Evolutionary conservation across 2,797 vertebrate species (phyloP), one percentile per base, ranked within the genome.

Genomic region (Paguma larvata): DNA sequence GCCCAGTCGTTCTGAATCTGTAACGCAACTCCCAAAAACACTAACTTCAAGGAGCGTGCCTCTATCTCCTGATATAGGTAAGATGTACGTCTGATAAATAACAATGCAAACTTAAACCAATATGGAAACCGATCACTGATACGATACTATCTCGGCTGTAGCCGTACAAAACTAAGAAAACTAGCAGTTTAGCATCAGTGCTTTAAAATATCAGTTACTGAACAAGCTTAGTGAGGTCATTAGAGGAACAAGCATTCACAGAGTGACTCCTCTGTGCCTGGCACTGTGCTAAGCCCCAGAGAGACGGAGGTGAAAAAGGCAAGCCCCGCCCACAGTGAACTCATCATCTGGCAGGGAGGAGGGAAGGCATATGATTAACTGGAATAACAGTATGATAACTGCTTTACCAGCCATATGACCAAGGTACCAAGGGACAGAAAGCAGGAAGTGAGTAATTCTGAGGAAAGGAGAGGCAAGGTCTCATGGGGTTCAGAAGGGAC

Each of bases 371-470:
- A 16, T 70, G 89, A 91, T 59, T 65, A 19, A 27, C 32, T 46
- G 59, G 51, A 93, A 77, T 59, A 59, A 53, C 77, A 86, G 30
- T 27, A 46, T 72, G 68, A 65, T 48, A 84, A 44, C 59, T 73
- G 65, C 41, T 90, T 85, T 70, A 53, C 77, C 68, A 70, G 67
- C 0, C 0, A 38, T 7, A 13, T 46, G 38, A 73, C 80, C 23
- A 2, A 46, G 25, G 79, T 51, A 6, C 85, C 82, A 88, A 48
- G n/a, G 77, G 65, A 67, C 95, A 93, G 92, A 41, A 6, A 79
- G 41, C 46, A 78, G 87, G 84, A 90, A 87, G 93, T 84, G 85
- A 85, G 93, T 88, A 63, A 94, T 19, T 7, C 21, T 7, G 7
- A 38, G 44, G 51, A 87, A 73, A 80, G 46, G 32, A 32, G 44